These are phyloP conservation scores for Hystrix brachyura DNA, from an alignment of 2,113 vertebrate genomes.

Conservation along the genomic window DNA sequence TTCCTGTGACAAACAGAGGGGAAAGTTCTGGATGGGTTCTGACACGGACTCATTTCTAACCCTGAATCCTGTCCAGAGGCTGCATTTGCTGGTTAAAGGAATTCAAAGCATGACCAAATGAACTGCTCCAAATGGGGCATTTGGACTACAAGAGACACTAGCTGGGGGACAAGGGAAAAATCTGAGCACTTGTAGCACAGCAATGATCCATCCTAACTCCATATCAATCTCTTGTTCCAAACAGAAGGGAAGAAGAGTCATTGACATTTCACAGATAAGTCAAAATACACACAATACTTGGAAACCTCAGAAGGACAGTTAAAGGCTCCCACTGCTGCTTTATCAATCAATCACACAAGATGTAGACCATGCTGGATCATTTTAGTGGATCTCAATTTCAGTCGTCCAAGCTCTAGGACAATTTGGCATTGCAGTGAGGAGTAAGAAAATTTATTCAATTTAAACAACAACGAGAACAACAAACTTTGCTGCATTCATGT, in stretches of 20 bases:
- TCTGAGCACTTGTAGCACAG: background rate
- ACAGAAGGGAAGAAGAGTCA: background rate
- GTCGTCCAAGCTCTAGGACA: background rate
- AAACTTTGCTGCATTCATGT: background rate
- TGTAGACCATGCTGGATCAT: background rate
- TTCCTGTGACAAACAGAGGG: background rate
- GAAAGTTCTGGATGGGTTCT: background rate
- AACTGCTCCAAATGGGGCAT: background rate
- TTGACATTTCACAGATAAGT: background rate
- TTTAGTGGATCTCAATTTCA: background rate
- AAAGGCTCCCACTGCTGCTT: background rate
- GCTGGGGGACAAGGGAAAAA: background rate
- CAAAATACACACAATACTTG: background rate
- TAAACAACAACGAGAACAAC: background rate
- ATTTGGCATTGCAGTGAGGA: background rate
- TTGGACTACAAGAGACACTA: background rate
- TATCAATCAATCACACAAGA: background rate
- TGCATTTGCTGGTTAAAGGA: constrained; percentile 14
- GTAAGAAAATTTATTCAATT: constrained; percentile 21
- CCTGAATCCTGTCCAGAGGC: constrained; percentile 3
- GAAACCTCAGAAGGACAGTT: background rate
- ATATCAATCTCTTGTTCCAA: background rate
- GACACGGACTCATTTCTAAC: background rate
- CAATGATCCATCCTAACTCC: background rate
- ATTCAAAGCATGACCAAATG: constrained; percentile 56